A percentile compares a stretch with the other conserved stretches of the same genome.
Conservation (phyloP, 2,888 invertebrate genomes). For the Trachelus stipa region DNA sequence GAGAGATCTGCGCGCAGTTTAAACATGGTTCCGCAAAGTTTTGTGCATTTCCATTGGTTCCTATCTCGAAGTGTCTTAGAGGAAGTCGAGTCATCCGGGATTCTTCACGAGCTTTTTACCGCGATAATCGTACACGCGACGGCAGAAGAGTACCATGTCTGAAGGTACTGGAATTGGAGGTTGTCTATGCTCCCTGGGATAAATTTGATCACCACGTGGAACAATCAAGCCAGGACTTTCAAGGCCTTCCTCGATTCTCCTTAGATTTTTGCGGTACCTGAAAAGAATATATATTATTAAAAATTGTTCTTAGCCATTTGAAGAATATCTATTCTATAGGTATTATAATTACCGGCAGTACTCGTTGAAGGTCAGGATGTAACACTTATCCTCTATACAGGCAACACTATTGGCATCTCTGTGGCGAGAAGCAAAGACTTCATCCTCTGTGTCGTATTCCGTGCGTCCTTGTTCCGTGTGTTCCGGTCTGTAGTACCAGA, state of each 20-base stretch:
- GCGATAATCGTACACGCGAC: constrained; percentile 94
- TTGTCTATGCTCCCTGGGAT: constrained; percentile 71
- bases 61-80: constrained; percentile 48
- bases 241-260: constrained; percentile 82
- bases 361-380: constrained; percentile 95
- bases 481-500: constrained; percentile 98
- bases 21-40: constrained; percentile 42
- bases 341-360: constrained; percentile 84
- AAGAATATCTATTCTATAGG: not conserved
- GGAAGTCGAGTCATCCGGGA: constrained; percentile 64
- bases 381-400: constrained; percentile 98
- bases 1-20: constrained; percentile 56
- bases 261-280: constrained; percentile 88
- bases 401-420: constrained; percentile 96
- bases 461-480: constrained; percentile 92
- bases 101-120: constrained; percentile 74
- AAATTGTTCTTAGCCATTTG: not conserved
- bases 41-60: constrained; percentile 55
- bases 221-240: constrained; percentile 79
- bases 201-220: constrained; percentile 75
- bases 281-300: constrained; percentile 28
- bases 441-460: constrained; percentile 84
- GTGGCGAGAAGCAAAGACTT: constrained; percentile 96
- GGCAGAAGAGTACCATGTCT: constrained; percentile 94
- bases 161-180: constrained; percentile 77